These are phyloP conservation scores for Actias luna DNA, from an alignment of 2,888 invertebrate genomes.

Conservation along the genomic window DNA sequence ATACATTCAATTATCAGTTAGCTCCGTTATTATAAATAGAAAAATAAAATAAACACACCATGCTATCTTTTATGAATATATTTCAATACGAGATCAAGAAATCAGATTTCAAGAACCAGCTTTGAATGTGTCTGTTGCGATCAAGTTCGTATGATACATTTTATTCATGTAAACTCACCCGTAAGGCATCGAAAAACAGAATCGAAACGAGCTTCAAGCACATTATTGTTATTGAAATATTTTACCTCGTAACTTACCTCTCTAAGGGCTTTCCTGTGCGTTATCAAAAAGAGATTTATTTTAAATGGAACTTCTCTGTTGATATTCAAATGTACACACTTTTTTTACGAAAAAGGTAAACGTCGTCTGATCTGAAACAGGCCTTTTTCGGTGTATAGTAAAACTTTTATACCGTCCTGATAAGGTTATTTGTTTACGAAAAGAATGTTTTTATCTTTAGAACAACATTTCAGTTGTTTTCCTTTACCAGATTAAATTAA, in stretches of 20 bases:
- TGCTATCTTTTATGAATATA: background rate
- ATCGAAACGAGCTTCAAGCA: slow-evolving; percentile 13
- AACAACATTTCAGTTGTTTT: background rate
- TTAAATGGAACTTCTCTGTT: slow-evolving; percentile 12
- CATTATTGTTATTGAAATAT: slow-evolving; percentile 17
- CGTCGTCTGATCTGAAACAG: background rate
- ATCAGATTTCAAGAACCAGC: slow-evolving; percentile 9
- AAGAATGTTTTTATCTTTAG: background rate
- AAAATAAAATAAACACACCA: background rate
- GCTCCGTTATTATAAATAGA: background rate
- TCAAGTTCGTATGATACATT: slow-evolving; percentile 9
- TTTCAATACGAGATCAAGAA: slow-evolving; percentile 2
- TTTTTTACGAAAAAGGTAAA: slow-evolving; percentile 2
- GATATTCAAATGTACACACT: slow-evolving; percentile 7
- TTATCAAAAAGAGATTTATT: slow-evolving; percentile 16
- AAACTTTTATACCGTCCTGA: slow-evolving; percentile 4
- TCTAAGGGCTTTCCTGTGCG: slow-evolving; percentile 12
- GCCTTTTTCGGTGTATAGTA: background rate
- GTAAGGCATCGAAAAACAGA: slow-evolving; percentile 8
- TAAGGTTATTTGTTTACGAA: slow-evolving; percentile 7
- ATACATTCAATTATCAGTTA: background rate
- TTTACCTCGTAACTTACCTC: slow-evolving; percentile 14
- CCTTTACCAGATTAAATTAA: background rate
- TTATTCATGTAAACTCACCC: slow-evolving; percentile 10
- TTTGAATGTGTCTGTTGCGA: slow-evolving; percentile 1